These are phyloP conservation scores for Falco punctatus DNA, from an alignment of 2,113 vertebrate genomes.

Conservation along the genomic window DNA sequence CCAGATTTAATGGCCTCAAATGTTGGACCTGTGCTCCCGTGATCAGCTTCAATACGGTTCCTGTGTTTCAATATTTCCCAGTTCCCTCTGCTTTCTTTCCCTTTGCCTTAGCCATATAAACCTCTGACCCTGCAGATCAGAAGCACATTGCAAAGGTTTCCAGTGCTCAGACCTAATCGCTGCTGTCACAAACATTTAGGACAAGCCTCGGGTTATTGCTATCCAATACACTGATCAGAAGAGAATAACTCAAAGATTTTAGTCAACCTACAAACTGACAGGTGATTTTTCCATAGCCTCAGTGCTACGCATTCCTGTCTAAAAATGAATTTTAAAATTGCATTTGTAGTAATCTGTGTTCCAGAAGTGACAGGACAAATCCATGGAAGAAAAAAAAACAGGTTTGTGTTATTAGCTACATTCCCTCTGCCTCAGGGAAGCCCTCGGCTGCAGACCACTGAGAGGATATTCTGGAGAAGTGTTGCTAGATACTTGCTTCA, in stretches of 20 bases:
- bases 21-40: not conserved
- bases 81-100: not conserved
- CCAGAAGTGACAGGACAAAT: not conserved
- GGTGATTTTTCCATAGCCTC: not conserved
- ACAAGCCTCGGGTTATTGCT: not conserved
- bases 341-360: not conserved
- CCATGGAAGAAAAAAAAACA: not conserved
- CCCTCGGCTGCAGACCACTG: fast-evolving
- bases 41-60: not conserved
- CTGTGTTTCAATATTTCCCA: not conserved
- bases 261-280: not conserved
- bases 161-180: not conserved
- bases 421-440: not conserved
- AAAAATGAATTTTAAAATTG: not conserved
- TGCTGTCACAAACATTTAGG: not conserved
- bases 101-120: not conserved
- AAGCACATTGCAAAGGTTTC: not conserved
- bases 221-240: not conserved
- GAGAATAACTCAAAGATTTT: not conserved
- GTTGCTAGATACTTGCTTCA: not conserved
- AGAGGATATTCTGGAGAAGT: not conserved
- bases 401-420: not conserved
- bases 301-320: not conserved
- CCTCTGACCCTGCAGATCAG: not conserved
- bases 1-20: not conserved